Evolutionary conservation across 1,140 invertebrate genomes (phyloP), one percentile per base, ranked within the genome.

Genomic region (Penaeus vannamei): DNA sequence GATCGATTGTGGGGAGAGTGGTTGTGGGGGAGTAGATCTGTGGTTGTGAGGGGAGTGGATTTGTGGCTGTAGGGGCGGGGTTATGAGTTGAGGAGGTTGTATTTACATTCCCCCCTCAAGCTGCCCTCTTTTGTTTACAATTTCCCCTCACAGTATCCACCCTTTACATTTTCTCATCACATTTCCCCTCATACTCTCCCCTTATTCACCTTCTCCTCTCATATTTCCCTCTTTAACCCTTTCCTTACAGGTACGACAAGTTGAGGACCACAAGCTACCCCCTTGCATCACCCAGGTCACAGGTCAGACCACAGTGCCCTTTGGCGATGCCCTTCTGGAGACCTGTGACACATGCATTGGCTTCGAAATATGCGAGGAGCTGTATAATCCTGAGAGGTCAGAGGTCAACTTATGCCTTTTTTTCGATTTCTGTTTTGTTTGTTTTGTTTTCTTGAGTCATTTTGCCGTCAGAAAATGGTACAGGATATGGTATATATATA

Each of bases 291-390:
- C 95, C 5, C 93, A 95, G 64, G 95, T 98, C 53, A 98, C 96
- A 1, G 95, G 95, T 4, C 98, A 99, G 94, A 95, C 93, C 23
- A 95, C 95, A 20, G 98, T 98, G 36, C 97, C 98, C 0, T 96
- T 99, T 93, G 98, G 99, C 2, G 98, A 99, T 94, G 98, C 96
- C 36, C 96, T 99, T 0, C 95, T 99, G 72, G 95, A 97, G 19
- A 98, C 98, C 0, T 93, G 94, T 80, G 98, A 99, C 92, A 98
- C 98, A 0, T 97, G 97, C 92, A 96, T 99, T 91, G 98, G 96
- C 94, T 98, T 96, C 93, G 99, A 99, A 95, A 99, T 99, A 90
- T 99, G 99, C 93, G 99, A 99, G 94, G 99, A 99, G 93, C 93
- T 99, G 23, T 99, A 98, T 98, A 97, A 97, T 93, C 96, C 98